Percentiles rank a stretch among this genome's conserved stretches.
Conservation (phyloP, 2,113 vertebrate genomes). For the Notarius quadriscutis region DNA sequence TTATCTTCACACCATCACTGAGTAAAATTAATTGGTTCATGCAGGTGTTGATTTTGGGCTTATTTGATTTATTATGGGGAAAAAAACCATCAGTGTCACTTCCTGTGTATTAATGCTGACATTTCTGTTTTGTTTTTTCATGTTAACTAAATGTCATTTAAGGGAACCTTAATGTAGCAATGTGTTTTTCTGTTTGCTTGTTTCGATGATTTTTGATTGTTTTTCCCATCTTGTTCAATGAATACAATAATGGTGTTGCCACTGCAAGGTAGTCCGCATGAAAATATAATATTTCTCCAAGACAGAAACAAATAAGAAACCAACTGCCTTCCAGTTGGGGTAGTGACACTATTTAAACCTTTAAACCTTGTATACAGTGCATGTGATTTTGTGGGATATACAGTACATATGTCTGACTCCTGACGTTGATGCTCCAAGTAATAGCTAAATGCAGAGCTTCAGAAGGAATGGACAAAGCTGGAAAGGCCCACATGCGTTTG, state of each 20-base stretch:
- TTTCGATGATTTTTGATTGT: background rate
- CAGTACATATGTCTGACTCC: background rate
- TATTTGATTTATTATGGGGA: background rate
- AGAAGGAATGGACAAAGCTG: slow-evolving; percentile 24
- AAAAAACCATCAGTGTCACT: background rate
- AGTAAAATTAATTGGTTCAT: background rate
- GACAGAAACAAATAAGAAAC: background rate
- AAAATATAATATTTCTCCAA: background rate
- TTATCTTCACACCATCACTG: no score
- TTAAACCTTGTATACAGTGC: background rate
- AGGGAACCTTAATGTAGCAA: background rate
- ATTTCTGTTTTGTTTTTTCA: background rate
- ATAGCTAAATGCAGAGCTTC: slow-evolving; percentile 56
- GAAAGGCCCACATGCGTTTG: background rate
- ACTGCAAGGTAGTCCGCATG: background rate
- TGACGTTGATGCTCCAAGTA: slow-evolving; percentile 46
- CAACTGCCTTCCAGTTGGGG: background rate
- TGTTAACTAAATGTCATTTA: background rate
- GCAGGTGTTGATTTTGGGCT: background rate
- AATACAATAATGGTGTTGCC: background rate
- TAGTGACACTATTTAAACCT: background rate
- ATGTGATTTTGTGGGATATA: background rate
- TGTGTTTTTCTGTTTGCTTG: background rate
- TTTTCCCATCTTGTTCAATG: background rate
- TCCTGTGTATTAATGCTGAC: background rate